Conservation (phyloP, 1,140 invertebrate genomes). For the Parapsyche elsis region DNA sequence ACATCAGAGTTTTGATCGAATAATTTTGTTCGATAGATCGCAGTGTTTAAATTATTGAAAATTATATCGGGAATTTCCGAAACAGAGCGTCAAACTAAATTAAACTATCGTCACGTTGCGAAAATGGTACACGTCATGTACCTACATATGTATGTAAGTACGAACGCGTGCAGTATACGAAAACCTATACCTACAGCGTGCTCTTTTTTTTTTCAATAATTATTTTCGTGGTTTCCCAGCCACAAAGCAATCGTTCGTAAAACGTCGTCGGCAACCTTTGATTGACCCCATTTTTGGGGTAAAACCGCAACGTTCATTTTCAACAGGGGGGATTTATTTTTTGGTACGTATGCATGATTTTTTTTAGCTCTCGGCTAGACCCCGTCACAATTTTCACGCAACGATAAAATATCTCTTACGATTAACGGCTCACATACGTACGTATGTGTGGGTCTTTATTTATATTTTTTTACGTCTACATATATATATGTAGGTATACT, state of each 20-base stretch:
- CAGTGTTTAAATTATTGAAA: too few relatives aligned
- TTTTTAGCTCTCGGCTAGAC: not conserved
- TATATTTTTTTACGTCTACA: not conserved
- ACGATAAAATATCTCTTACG: not conserved
- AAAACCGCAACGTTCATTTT: constrained; percentile 29
- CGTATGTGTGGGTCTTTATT: not conserved
- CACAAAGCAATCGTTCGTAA: constrained; percentile 14
- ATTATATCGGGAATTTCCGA: too few relatives aligned
- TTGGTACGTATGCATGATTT: not conserved
- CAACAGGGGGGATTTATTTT: not conserved
- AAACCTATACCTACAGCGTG: not conserved
- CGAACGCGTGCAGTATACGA: not conserved
- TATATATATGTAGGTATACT: not conserved
- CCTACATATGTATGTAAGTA: not conserved
- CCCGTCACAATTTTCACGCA: not conserved
- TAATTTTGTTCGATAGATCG: too few relatives aligned
- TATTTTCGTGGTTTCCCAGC: constrained; percentile 11
- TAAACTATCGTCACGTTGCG: too few relatives aligned
- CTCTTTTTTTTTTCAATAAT: constrained; percentile 1
- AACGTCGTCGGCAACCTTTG: constrained; percentile 6
- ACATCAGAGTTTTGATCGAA: too few relatives aligned
- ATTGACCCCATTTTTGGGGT: constrained; percentile 33
- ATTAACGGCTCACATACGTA: not conserved
- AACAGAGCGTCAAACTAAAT: too few relatives aligned
- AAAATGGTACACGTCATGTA: not conserved